These are phyloP conservation scores for Patella caerulea DNA, from an alignment of 2,888 invertebrate species.

Conservation along the genomic window DNA sequence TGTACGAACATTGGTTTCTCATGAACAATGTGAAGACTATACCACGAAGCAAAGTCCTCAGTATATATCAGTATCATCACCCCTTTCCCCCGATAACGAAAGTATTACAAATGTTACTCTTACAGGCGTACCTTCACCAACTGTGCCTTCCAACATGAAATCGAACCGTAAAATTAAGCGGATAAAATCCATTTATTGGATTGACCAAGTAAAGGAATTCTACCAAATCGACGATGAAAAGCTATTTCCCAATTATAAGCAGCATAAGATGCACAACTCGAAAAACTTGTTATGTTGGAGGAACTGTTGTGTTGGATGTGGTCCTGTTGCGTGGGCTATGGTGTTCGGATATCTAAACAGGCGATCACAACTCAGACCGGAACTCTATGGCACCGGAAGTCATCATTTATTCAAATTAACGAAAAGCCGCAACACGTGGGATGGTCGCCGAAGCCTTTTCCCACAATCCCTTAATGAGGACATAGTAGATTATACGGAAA, in stretches of 20 bases:
- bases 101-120: no score
- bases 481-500: slow-evolving; percentile 16
- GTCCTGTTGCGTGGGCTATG: slow-evolving; percentile 35
- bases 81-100: no score
- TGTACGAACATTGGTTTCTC: background rate
- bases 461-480: slow-evolving; percentile 15
- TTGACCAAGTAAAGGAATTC: background rate
- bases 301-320: slow-evolving; percentile 24
- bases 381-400: slow-evolving; percentile 9
- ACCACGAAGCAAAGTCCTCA: no score
- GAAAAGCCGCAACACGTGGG: slow-evolving; percentile 21
- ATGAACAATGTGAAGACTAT: background rate
- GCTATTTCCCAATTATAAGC: slow-evolving; percentile 30
- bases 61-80: no score
- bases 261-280: background rate
- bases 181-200: no score
- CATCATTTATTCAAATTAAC: slow-evolving; percentile 23
- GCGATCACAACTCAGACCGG: slow-evolving; percentile 21
- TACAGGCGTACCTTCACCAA: no score
- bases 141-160: no score
- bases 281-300: background rate
- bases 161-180: no score
- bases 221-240: slow-evolving; percentile 19
- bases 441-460: slow-evolving; percentile 20
- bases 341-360: slow-evolving; percentile 30